Evolutionary conservation across 2,113 vertebrate genomes (phyloP), one percentile per base, ranked within the genome.

Genomic region (Scortum barcoo): DNA sequence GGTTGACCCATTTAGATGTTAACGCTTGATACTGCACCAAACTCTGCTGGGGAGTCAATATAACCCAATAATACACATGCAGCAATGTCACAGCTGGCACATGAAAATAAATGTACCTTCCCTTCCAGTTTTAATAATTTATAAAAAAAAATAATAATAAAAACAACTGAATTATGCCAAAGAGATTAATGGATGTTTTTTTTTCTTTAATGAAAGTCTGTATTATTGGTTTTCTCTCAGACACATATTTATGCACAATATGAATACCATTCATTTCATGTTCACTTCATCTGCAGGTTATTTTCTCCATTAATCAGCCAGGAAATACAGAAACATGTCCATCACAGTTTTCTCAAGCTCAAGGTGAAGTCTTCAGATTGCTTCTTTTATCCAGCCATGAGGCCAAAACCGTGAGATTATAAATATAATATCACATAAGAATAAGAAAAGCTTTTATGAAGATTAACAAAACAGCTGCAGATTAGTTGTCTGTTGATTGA

Each of bases 1-100:
- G 81, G 78, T 80, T 94, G 94, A 95, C 94, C 94, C 91, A 95
- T 92, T 95, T 95, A 91, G 83, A 88, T 65, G 51, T 82, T 68
- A 91, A 84, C 38, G 62, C 91, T 92, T 90, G 80, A 91, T 94
- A 92, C 88, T 86, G 90, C 84, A 66, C 85, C 83, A 38, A 3
- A 28, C 38, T 69, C 71, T 60, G 69, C 46, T 74, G 69, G 50
- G 30, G 73, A 10, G 48, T 40, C 30, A 51, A 6, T 50, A 26
- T 5, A 58, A 58, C 22, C 22, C n/a, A 50, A 58, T 68, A 14
- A 6, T 46, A 68, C 22, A 48, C 40, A 26, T 17, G 61, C 61
- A 56, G 61, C 24, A 44, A 44, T 30, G 50, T 16, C 24, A 42
- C 11, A 33, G 46, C 70, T 38, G 33, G 6, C 42, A 44, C 44